These are phyloP conservation scores for Oxycera nigricornis DNA, from an alignment of 2,888 invertebrate species.

Conservation along the genomic window DNA sequence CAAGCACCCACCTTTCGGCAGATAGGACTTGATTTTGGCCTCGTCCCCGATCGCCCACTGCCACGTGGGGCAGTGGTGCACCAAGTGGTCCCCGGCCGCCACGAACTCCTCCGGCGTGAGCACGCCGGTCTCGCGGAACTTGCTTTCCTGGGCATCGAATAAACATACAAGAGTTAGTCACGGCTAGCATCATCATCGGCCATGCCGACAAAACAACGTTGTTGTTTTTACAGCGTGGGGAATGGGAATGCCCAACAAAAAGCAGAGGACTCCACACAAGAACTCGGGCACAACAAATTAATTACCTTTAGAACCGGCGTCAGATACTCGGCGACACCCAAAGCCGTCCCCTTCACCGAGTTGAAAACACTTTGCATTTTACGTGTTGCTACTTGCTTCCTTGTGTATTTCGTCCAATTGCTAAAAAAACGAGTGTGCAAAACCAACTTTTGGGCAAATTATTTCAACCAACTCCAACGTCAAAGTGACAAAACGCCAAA, in stretches of 20 bases:
- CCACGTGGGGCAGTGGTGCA: constrained; percentile 99
- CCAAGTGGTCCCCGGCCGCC: constrained; percentile 96
- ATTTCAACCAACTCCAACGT: neutral
- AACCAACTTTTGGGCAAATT: neutral
- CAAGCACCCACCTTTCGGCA: constrained; percentile 69
- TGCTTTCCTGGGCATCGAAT: constrained; percentile 83
- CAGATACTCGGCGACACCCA: constrained; percentile 94
- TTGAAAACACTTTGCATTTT: constrained; percentile 96
- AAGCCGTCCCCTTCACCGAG: constrained; percentile 91
- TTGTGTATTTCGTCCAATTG: neutral
- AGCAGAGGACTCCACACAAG: neutral
- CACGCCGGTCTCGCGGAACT: constrained; percentile 96
- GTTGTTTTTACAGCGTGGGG: no score
- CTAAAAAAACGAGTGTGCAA: neutral
- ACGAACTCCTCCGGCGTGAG: constrained; percentile 99
- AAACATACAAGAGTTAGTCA: no score
- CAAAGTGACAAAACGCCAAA: no score
- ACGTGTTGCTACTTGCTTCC: neutral
- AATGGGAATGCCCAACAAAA: no score
- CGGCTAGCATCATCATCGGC: no score
- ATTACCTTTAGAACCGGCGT: constrained; percentile 94
- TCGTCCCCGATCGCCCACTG: constrained; percentile 95
- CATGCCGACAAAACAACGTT: no score
- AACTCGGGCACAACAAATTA: neutral
- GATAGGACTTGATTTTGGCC: constrained; percentile 83